Evolutionary conservation across 2,888 invertebrate species (phyloP), one percentile per base, ranked within the genome.

Genomic region (Bembecia ichneumoniformis): DNA sequence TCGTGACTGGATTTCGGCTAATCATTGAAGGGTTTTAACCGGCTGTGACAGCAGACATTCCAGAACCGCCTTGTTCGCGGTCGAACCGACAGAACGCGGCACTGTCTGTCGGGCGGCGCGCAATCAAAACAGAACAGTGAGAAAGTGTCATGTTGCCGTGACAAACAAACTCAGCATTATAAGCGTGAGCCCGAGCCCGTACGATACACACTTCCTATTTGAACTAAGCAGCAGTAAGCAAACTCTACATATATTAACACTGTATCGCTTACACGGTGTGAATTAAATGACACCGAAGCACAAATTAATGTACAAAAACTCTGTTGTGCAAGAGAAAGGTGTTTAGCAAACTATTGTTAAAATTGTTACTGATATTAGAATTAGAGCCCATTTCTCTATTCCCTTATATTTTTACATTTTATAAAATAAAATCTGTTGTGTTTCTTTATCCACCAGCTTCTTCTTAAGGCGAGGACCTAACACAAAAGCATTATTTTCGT

Each of bases 1-100:
- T 66, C 71, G 71, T 74, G 73, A 69, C 68, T 63, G 60, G 63
- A 63, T 67, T 71, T 65, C 64, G 63, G 66, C 66, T 71, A 71
- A 74, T 72, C 73, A 71, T 72, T 62, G 62, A 62, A 55, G 59
- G 64, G 58, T 64, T 62, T 51, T 61, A 69, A 67, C 67, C 67
- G 64, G 65, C 68, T 67, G 60, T 64, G 71, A 69, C 66, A 67
- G 62, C 56, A 59, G 59, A 59, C 67, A 71, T 71, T 73, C 73
- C 69, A 64, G 56, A 62, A 64, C 55, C 58, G 60, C 61, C 56
- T 50, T 53, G 40, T 45, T 47, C 47, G 51, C 48, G 55, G 51
- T 47, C 50, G 50, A 55, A 55, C 51, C 52, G 53, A 52, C 48
- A 51, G 53, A 52, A 28, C 34, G 47, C 51, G 50, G 28, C 28